Percentiles rank a stretch among this genome's conserved stretches.
phyloP scores from a whole-genome alignment of 1,140 invertebrate genomes.

The Wiebesia pumilae region DNA sequence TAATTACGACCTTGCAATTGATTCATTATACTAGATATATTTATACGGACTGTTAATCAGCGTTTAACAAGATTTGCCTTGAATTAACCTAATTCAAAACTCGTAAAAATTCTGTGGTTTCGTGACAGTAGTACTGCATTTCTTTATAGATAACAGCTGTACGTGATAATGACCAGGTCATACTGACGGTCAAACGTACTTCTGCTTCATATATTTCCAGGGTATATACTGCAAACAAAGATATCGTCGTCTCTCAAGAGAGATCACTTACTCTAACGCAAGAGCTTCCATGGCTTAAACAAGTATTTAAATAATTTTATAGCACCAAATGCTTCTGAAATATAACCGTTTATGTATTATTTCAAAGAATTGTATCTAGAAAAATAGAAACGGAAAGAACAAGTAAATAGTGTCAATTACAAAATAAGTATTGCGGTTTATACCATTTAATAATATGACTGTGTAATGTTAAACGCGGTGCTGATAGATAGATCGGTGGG shows the following conservation, averaged over 20 bases:
- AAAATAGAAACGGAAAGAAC: not conserved
- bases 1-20: not conserved
- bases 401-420: not conserved
- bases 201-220: not conserved
- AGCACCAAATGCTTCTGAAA: not conserved
- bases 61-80: not conserved
- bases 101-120: not conserved
- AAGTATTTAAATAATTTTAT: not conserved
- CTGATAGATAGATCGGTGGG: too few relatives aligned
- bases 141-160: not conserved
- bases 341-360: not conserved
- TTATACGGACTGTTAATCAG: not conserved
- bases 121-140: not conserved
- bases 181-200: conserved; percentile 6
- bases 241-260: not conserved
- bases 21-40: not conserved
- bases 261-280: conserved; percentile 12
- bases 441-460: too few relatives aligned
- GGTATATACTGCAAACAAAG: not conserved
- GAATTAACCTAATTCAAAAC: not conserved
- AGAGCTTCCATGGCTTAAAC: not conserved
- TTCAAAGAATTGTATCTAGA: not conserved
- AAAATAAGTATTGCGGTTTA: too few relatives aligned
- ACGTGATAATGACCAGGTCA: not conserved
- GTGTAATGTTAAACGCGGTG: too few relatives aligned